Conservation (phyloP, 2,888 invertebrate genomes). For the Cordilura impudica region DNA sequence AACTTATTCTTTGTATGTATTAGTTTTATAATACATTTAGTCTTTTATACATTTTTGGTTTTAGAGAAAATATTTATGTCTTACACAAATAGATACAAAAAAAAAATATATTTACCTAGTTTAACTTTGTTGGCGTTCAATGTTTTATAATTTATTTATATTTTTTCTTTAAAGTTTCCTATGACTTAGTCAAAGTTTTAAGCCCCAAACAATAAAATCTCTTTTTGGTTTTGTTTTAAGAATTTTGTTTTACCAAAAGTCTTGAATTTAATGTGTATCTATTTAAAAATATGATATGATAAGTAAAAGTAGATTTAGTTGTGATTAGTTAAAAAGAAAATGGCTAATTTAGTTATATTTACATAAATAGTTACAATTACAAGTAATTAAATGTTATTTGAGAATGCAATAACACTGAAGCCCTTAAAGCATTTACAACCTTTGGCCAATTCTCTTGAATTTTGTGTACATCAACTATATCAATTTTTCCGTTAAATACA, state of each 20-base stretch:
- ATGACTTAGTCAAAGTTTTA: background rate
- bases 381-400: no score
- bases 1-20: background rate
- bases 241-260: background rate
- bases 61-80: constrained; percentile 44
- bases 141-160: constrained; percentile 39
- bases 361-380: no score
- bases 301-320: constrained; percentile 40
- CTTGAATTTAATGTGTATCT: constrained; percentile 24
- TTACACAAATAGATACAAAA: constrained; percentile 40
- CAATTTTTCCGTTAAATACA: no score
- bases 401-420: no score
- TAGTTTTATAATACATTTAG: background rate
- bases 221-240: constrained; percentile 17
- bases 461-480: no score
- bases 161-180: background rate
- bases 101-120: constrained; percentile 55
- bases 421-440: no score
- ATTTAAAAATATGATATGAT: constrained; percentile 11
- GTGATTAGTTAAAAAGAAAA: constrained; percentile 10
- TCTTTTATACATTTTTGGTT: background rate
- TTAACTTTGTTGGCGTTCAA: constrained; percentile 63
- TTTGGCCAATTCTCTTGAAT: no score
- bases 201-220: constrained; percentile 57
- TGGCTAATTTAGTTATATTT: constrained; percentile 29